Base-by-base conservation (phyloP, 2,888 invertebrate species). In the Corbicula japonica region DNA sequence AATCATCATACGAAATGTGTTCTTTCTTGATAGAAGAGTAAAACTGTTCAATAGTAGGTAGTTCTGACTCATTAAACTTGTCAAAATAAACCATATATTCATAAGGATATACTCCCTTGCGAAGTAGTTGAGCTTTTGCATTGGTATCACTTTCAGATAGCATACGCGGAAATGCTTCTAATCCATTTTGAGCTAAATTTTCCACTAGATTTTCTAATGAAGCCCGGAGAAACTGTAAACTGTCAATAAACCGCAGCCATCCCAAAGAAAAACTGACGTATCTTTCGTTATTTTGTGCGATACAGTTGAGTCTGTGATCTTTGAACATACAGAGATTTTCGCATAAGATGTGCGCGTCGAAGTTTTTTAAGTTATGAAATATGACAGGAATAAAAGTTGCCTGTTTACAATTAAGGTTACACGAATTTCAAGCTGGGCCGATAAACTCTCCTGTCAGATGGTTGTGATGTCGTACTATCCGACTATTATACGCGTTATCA, bases 31-130 rank as follows among this genome's bases (percentile, higher is more conserved):
- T 26, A n/a, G 21, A 15, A 15, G 68, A 69, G 26, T 73, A 78
- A 48, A 78, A 78, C 21, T 26, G 60, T n/a, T 62, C 68, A n/a
- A 60, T 62, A 4, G 62, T 58, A n/a, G 73, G 78, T 34, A 78
- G 34, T 38, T 68, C 10, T 38, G 23, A 30, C 44, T 78, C 78
- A 32, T 68, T 48, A 41, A 77, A 77, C 28, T 70, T 62, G 12
- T 62, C 69, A 41, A 60, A 34, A 15, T 38, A 52, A 41, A 73
- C 77, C 62, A 77, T 56, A 48, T 77, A 77, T 10, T 76, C 76
- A 38, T 76, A 76, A 35, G 71, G 71, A 61, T 76, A 76, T 2
- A 76, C 62, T 28, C 71, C 73, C 61, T 77, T 77, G 23, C 73
- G 35, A 18, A 72, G 58, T 18, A 78, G 44, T 41, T 70, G 32